Percentiles rank a stretch among this genome's conserved stretches.
phyloP scores from a whole-genome alignment of 2,888 invertebrate genomes.

The Heliconius aoede region DNA sequence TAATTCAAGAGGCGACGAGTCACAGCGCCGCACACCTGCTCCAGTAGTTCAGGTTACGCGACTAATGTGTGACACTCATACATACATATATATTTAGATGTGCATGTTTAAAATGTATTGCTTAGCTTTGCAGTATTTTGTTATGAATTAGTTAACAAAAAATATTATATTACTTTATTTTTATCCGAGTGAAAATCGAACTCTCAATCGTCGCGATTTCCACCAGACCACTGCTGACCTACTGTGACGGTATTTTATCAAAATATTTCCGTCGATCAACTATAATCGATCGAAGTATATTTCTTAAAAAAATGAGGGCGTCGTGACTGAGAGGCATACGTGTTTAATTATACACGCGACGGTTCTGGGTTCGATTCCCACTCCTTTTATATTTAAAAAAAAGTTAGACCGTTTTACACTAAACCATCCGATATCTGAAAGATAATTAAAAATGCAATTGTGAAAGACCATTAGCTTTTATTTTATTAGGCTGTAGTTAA shows the following conservation, averaged over 20 bases:
- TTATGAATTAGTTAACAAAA: no score
- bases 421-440: background rate
- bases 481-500: slow-evolving; percentile 22
- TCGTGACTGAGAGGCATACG: no score
- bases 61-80: slow-evolving; percentile 18
- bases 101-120: slow-evolving; percentile 13
- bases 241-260: no score
- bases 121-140: background rate
- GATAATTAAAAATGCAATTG: slow-evolving; percentile 29
- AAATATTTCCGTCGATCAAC: no score
- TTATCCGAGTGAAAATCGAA: no score
- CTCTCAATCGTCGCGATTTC: no score
- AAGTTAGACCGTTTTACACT: background rate
- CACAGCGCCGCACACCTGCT: slow-evolving; percentile 8
- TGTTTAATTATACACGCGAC: no score
- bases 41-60: slow-evolving; percentile 1
- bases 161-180: no score
- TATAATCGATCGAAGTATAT: no score
- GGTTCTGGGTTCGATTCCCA: no score
- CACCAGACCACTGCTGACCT: no score
- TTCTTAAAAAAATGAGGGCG: no score
- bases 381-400: background rate
- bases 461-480: slow-evolving; percentile 18
- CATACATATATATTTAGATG: background rate
- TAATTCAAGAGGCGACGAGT: slow-evolving; percentile 25